phyloP scores from a whole-genome alignment of 1,140 invertebrate genomes.

The Andrena cerasifolii region DNA sequence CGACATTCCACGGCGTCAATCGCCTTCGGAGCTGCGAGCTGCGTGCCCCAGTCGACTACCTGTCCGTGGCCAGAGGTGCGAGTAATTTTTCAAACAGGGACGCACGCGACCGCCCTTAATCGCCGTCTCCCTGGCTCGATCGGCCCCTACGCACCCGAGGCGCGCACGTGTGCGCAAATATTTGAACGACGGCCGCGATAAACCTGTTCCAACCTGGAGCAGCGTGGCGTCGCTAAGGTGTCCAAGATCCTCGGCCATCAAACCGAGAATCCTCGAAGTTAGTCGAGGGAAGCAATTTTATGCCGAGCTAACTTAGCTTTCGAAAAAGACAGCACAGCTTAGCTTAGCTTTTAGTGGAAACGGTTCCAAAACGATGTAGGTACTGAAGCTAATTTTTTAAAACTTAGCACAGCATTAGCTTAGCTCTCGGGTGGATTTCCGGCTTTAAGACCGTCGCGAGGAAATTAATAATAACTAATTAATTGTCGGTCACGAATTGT shows the following conservation, averaged over 20 bases:
- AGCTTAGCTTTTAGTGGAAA: too few species aligned
- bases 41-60: not conserved
- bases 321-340: too few species aligned
- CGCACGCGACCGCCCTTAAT: slow-evolving; percentile 14
- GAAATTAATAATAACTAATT: too few species aligned
- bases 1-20: slow-evolving; percentile 41
- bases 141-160: not conserved
- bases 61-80: not conserved
- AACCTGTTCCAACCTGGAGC: not conserved
- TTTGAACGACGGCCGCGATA: not conserved
- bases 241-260: not conserved
- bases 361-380: too few species aligned
- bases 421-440: too few species aligned
- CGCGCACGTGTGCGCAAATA: slow-evolving; percentile 10
- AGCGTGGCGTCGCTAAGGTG: not conserved
- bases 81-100: slow-evolving; percentile 5
- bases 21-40: not conserved
- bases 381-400: too few species aligned
- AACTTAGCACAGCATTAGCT: too few species aligned
- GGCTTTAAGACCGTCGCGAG: too few species aligned
- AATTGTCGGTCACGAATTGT: too few species aligned
- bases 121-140: not conserved
- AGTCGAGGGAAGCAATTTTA: too few species aligned
- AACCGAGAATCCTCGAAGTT: too few species aligned
- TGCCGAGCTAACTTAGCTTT: too few species aligned